Percentiles rank a stretch among this genome's conserved stretches.
These are phyloP conservation scores for Sylvia atricapilla DNA, from an alignment of 2,113 vertebrate genomes.

Conservation along the genomic window DNA sequence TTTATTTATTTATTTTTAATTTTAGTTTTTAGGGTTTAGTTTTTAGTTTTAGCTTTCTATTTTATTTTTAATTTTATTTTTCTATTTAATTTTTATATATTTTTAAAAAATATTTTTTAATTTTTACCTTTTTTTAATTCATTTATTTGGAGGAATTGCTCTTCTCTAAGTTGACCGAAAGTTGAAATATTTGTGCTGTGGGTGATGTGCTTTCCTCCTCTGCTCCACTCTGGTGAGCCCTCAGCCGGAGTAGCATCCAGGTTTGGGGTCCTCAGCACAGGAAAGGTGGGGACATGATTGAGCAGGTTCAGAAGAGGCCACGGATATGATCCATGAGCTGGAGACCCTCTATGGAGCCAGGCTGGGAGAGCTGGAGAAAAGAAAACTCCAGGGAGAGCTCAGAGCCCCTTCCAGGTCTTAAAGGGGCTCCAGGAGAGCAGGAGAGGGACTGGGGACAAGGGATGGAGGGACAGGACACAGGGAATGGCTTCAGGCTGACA, in stretches of 20 bases:
- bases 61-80: background rate
- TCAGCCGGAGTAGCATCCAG: background rate
- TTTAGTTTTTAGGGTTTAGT: no score
- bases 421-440: background rate
- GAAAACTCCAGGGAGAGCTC: background rate
- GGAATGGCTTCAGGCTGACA: background rate
- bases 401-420: background rate
- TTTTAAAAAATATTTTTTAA: no score
- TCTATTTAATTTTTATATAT: no score
- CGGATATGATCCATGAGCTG: background rate
- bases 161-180: background rate
- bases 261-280: background rate
- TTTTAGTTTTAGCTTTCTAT: no score
- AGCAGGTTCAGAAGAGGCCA: background rate
- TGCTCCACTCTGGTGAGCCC: background rate
- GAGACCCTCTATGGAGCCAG: background rate
- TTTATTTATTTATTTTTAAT: no score
- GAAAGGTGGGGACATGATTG: background rate
- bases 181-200: background rate
- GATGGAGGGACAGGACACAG: background rate
- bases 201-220: background rate
- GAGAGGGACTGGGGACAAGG: no score
- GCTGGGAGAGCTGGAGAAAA: background rate
- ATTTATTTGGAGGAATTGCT: background rate
- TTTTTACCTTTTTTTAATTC: no score